Base-by-base conservation (phyloP, 1,140 invertebrate genomes). In the Heliothis virescens region DNA sequence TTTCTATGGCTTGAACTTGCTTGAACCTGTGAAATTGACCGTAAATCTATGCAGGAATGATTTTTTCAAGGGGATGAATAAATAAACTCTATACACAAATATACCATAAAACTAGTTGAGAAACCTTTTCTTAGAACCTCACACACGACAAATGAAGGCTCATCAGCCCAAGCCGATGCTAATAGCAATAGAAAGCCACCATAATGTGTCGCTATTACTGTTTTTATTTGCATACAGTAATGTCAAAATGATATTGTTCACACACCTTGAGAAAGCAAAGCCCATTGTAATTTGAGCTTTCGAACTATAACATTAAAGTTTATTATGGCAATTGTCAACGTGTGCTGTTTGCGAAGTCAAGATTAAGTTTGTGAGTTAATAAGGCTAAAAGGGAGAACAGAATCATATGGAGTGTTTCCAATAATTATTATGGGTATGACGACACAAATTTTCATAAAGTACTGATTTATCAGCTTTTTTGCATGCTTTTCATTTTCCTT, bases 211-310 rank as follows among this genome's bases (percentile, higher is more conserved):
- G 82, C 72, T 72, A 80, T 81, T 82, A 69, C 63, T 11, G 77
- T 83, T 86, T 83, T 81, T 84, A 85, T 86, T 84, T 84, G 83
- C 80, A 87, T 86, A 86, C 82, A 74, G 48, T 83, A 78, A 82
- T 80, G 80, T 79, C 79, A 73, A 79, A 79, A 81, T 82, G 71
- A 62, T 75, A 73, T 85, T 75, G 75, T 83, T 82, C 81, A 60
- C 73, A 75, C 55, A 65, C 62, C 53, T 3, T 60, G 57, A 21
- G 60, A 62, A 63, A 48, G 55, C 41, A 15, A 13, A 10, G 11
- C 13, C 67, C 1, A 63, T 75, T 52, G 57, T 50, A 26, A 74
- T 60, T 74, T 50, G 59, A 72, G 9, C 57, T 50, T 74, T 62
- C 72, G 16, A 67, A 29, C 63, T 12, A 48, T 67, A 21, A 67